Conservation (phyloP, 2,888 invertebrate species). For the Drosophila acutilabella region DNA sequence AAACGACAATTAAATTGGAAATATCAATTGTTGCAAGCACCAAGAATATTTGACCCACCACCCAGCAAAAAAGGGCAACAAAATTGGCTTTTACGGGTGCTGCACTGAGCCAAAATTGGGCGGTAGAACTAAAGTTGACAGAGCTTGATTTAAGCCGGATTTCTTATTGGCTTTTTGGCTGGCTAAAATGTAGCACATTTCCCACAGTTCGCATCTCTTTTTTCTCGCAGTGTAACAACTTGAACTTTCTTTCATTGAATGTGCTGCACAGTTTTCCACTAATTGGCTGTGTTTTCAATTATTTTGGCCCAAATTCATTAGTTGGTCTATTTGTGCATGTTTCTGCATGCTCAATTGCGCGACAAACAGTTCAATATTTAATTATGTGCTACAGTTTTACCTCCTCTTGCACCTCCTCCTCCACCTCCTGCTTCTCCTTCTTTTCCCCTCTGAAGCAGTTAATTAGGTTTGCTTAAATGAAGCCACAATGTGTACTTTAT, state of each 20-base stretch:
- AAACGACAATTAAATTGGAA: slow-evolving; percentile 23
- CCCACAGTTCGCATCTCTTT: not conserved
- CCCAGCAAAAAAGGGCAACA: slow-evolving; percentile 2
- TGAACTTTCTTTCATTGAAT: slow-evolving; percentile 24
- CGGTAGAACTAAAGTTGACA: no score
- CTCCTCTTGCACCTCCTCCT: not conserved
- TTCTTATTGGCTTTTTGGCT: no score
- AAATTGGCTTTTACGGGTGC: slow-evolving; percentile 23
- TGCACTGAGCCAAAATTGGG: not conserved
- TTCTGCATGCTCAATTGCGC: slow-evolving; percentile 34
- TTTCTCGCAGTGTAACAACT: slow-evolving; percentile 7
- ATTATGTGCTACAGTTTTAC: slow-evolving; percentile 24
- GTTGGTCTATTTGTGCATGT: slow-evolving; percentile 29
- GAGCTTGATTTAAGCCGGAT: no score
- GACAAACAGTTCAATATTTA: slow-evolving; percentile 48
- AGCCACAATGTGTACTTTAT: slow-evolving; percentile 20
- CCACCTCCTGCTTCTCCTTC: not conserved
- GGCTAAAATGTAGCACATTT: no score
- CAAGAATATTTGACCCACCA: not conserved
- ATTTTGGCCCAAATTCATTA: slow-evolving; percentile 51
- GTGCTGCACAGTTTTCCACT: slow-evolving; percentile 34
- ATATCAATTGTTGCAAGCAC: slow-evolving; percentile 22
- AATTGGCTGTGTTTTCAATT: slow-evolving; percentile 55
- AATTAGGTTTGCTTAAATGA: slow-evolving; percentile 43
- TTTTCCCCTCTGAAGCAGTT: slow-evolving; percentile 6